phyloP scores from a whole-genome alignment of 1,140 invertebrate species.

The Papilio polyxenes region DNA sequence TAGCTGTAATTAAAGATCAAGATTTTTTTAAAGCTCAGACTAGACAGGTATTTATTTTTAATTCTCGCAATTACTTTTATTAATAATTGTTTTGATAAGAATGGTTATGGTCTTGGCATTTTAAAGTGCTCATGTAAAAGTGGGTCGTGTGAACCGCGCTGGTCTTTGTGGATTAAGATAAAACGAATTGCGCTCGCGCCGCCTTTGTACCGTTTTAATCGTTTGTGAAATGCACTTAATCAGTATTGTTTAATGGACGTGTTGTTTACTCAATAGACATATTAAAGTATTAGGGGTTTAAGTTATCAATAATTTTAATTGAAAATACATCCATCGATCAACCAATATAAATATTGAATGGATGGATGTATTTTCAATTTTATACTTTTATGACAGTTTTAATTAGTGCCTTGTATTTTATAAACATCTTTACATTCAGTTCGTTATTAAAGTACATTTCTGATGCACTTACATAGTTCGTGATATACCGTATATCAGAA shows the following conservation, averaged over 20 bases:
- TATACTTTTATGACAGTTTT: neutral
- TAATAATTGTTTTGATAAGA: conserved; percentile 19
- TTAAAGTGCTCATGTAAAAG: neutral
- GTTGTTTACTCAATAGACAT: neutral
- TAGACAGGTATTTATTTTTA: neutral
- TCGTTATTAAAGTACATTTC: neutral
- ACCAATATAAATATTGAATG: neutral
- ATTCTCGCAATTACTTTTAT: neutral
- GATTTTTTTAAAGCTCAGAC: neutral
- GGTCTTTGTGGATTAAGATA: conserved; percentile 8
- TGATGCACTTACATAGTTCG: neutral
- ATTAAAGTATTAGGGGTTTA: neutral
- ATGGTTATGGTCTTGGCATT: neutral
- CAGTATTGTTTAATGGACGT: conserved; percentile 1
- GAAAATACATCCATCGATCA: neutral
- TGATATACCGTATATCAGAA: neutral
- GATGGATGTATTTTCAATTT: neutral
- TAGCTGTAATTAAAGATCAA: neutral
- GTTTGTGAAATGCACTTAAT: conserved; percentile 11
- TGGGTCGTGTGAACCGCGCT: conserved; percentile 10
- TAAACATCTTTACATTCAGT: neutral
- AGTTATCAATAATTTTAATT: neutral
- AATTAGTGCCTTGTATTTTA: neutral
- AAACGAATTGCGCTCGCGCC: conserved; percentile 13
- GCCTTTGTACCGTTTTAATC: conserved; percentile 1